Percentiles rank a stretch among this genome's conserved stretches.
Evolutionary conservation across 1,140 invertebrate genomes (phyloP).

Genomic region (Panulirus ornatus): DNA sequence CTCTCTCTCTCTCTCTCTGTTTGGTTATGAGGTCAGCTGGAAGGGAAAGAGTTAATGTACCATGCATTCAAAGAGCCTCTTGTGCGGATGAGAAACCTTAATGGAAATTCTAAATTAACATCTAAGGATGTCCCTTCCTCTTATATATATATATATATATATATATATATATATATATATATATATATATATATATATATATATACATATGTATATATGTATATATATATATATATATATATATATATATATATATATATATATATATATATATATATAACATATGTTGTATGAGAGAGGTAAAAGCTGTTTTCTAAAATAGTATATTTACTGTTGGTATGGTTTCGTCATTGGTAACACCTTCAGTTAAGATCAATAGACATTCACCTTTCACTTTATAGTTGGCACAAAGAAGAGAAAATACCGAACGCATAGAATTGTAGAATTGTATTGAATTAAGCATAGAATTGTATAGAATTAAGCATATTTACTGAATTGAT

Average conservation of each 20-base stretch:
- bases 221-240: slow-evolving; percentile 34
- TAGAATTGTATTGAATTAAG: no score
- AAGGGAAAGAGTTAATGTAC: background rate
- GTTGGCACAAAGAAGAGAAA: no score
- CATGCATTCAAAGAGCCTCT: background rate
- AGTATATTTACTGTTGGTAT: no score
- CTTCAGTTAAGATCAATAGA: no score
- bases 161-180: slow-evolving; percentile 9
- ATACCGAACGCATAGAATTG: no score
- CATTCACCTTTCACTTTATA: no score
- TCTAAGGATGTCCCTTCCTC: background rate
- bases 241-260: slow-evolving; percentile 35
- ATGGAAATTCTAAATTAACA: background rate
- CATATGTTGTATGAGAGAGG: background rate
- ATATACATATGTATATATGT: slow-evolving; percentile 15
- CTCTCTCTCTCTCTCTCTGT: no score
- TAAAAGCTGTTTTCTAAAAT: no score
- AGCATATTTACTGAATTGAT: no score
- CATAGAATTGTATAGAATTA: no score
- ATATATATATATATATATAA: slow-evolving; percentile 26
- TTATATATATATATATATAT: background rate
- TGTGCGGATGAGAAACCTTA: background rate
- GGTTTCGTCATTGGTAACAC: no score
- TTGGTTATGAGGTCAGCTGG: background rate
- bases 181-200: slow-evolving; percentile 21